Percentiles rank a stretch among this genome's conserved stretches.
Conservation (phyloP, 37 sponge, comb jelly and placozoan species). For the Amphimedon queenslandica region DNA sequence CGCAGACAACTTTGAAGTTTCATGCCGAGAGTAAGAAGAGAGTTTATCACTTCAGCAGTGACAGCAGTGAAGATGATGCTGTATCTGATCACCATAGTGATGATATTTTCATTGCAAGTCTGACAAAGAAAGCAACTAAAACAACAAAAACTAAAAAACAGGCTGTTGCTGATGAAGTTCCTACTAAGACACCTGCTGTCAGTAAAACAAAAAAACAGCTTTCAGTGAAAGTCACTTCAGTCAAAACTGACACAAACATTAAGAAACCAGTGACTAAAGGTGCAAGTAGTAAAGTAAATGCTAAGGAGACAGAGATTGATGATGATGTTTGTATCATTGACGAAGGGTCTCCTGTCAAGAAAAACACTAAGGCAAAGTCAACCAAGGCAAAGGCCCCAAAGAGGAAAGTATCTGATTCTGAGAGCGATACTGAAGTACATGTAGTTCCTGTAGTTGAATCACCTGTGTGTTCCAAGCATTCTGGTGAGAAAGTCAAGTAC, state of each 20-base stretch:
- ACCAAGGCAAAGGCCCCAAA: neutral
- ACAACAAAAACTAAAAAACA: neutral
- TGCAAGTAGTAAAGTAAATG: conserved; percentile 1
- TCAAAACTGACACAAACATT: no score
- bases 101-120: no score
- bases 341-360: conserved; percentile 9
- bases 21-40: no score
- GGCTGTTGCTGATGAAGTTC: neutral
- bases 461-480: no score
- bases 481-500: neutral
- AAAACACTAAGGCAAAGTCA: neutral
- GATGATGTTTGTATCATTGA: conserved; percentile 4
- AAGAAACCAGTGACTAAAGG: no score
- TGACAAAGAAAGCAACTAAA: neutral
- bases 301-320: conserved; percentile 5
- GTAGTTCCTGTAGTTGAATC: no score
- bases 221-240: no score
- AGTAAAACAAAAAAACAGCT: no score
- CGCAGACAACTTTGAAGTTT: neutral
- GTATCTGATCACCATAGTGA: no score
- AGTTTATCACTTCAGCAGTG: no score
- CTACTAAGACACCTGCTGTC: neutral
- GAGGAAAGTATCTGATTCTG: neutral
- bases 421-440: no score
- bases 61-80: no score